phyloP scores from a whole-genome alignment of 2,113 vertebrate species.

The Trichechus manatus region DNA sequence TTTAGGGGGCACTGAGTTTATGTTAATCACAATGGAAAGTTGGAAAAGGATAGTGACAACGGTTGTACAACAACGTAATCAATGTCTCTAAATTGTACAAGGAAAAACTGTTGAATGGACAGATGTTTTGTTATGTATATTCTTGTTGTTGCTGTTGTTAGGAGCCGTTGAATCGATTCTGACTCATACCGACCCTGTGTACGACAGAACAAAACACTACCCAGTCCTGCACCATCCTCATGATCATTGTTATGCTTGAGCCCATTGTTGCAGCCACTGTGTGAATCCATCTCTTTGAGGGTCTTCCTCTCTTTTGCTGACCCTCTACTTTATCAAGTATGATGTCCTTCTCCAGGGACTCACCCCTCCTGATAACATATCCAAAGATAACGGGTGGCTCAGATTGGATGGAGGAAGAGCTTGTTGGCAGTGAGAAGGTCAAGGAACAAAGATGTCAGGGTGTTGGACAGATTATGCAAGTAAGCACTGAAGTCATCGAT shows the following conservation, averaged over 20 bases:
- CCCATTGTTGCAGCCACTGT: too few relatives aligned
- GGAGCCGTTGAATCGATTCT: too few relatives aligned
- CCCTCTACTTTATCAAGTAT: too few relatives aligned
- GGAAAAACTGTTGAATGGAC: not conserved
- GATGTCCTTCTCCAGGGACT: too few relatives aligned
- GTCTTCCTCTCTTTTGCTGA: too few relatives aligned
- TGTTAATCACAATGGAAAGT: not conserved
- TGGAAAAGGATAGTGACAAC: not conserved
- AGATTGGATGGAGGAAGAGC: not conserved
- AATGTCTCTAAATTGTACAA: not conserved
- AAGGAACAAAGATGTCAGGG: not conserved
- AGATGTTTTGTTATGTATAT: not conserved
- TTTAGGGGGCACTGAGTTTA: not conserved
- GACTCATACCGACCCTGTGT: too few relatives aligned
- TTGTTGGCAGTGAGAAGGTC: not conserved
- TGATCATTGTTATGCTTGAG: too few relatives aligned
- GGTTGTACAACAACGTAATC: not conserved
- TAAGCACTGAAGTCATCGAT: not conserved
- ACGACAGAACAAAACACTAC: too few relatives aligned
- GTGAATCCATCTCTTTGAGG: too few relatives aligned
- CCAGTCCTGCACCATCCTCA: too few relatives aligned
- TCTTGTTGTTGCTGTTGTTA: too few relatives aligned
- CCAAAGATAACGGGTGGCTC: not conserved
- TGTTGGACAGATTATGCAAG: not conserved
- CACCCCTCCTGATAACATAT: too few relatives aligned